These are phyloP conservation scores for Charanyca ferruginea DNA, from an alignment of 2,888 invertebrate species.

Conservation along the genomic window DNA sequence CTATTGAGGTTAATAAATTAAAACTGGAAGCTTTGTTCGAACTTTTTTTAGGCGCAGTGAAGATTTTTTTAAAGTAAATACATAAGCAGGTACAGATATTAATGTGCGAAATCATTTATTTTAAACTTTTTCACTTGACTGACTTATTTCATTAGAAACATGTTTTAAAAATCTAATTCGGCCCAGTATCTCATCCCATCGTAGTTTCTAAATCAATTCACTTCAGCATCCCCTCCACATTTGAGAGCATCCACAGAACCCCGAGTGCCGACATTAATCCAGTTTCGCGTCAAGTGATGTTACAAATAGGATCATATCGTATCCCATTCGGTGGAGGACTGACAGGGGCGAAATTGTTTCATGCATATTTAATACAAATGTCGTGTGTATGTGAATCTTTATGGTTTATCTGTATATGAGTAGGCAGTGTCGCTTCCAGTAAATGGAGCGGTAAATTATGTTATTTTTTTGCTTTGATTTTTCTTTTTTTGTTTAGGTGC, in stretches of 20 bases:
- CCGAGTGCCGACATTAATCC: slow-evolving; percentile 30
- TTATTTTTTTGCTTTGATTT: no score
- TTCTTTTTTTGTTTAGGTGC: no score
- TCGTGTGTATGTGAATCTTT: slow-evolving; percentile 18
- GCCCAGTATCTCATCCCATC: background rate
- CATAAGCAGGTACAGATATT: no score
- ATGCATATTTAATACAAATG: slow-evolving; percentile 42
- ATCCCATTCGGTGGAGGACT: slow-evolving; percentile 39
- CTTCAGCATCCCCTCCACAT: slow-evolving; percentile 5
- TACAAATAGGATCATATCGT: slow-evolving; percentile 54
- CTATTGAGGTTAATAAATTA: slow-evolving; percentile 5
- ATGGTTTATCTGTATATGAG: slow-evolving; percentile 13
- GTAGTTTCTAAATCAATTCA: slow-evolving; percentile 25
- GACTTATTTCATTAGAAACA: background rate
- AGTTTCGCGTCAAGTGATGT: slow-evolving; percentile 34
- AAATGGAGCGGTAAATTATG: background rate
- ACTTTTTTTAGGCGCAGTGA: background rate
- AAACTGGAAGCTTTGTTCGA: background rate
- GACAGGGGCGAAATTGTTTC: slow-evolving; percentile 50
- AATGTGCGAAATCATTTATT: no score
- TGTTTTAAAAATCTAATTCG: background rate
- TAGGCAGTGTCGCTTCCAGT: background rate
- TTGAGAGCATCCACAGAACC: slow-evolving; percentile 22
- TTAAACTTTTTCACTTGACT: background rate
- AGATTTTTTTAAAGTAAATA: no score